Evolutionary conservation across 2,113 vertebrate genomes (phyloP).

Genomic region (Climacteris rufus): DNA sequence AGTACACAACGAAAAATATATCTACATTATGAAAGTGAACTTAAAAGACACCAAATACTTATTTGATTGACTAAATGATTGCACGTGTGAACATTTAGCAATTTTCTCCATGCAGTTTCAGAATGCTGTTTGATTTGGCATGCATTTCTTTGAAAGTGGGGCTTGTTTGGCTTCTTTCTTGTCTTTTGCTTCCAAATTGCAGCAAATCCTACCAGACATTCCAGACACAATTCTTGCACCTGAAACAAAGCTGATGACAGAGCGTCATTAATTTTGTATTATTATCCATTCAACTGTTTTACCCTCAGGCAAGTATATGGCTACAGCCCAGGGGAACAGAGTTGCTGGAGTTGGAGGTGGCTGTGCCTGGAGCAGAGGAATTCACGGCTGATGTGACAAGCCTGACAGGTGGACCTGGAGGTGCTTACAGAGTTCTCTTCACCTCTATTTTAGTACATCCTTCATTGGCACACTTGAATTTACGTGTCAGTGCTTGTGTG

Average conservation of each 20-base stretch:
- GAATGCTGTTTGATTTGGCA: background rate
- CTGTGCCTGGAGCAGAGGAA: background rate
- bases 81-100: background rate
- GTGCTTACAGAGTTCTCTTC: background rate
- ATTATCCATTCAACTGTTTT: background rate
- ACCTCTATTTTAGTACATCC: conserved; percentile 18
- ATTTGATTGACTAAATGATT: background rate
- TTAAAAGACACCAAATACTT: background rate
- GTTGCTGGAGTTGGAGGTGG: background rate
- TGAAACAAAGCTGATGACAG: conserved; percentile 8
- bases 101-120: background rate
- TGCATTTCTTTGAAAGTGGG: background rate
- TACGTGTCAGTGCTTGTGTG: background rate
- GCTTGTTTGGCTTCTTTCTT: background rate
- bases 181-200: background rate
- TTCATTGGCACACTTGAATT: background rate
- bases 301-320: background rate
- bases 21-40: background rate
- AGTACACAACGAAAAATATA: background rate
- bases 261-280: background rate
- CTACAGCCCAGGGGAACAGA: background rate
- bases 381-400: background rate
- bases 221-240: background rate
- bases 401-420: background rate
- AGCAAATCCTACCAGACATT: background rate